Evolutionary conservation across 2,113 vertebrate species (phyloP), one percentile per base, ranked within the genome.

Genomic region (Catharus bicknelli): DNA sequence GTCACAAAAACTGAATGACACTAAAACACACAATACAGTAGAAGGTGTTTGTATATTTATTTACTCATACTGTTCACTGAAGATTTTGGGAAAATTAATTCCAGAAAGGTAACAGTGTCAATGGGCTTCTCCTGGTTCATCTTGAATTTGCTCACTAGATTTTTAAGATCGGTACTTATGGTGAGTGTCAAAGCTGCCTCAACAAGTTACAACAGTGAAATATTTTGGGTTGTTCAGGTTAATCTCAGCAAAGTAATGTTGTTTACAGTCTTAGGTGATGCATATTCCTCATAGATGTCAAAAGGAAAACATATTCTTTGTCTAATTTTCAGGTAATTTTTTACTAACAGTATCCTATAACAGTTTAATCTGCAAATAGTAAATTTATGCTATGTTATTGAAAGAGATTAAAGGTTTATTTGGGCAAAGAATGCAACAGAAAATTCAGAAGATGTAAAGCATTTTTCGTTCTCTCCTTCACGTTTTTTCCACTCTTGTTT

Each of bases 381-480:
- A 81, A 25, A 95, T 92, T 48, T 93, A 86, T 86, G 53, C 48
- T 83, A 45, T 36, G 48, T 66, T 96, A 75, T 6, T 92, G 62
- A 91, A 92, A 83, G 59, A 83, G 9, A 59, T 73, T 89, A 84
- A 66, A 90, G 85, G 83, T 89, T 75, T 77, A 34, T 36, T 74
- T 72, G 78, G 48, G 54, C 43, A 84, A 78, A 91, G 22, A 91
- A 55, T 32, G 15, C 29, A 68, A 29, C 1, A 85, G 25, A 83
- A 54, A 85, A 91, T 80, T 75, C 90, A 78, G 63, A 84, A 84
- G 55, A 80, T 32, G 5, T 34, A 62, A 80, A 86, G 32, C 47
- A 67, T 57, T 83, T 85, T 84, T 67, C 67, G 83, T 86, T 62
- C n/a, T 68, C 27, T 81, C 38, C 34, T 87, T 57, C 51, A 5